These are phyloP conservation scores for Mactromeris polynyma DNA, from an alignment of 2,888 invertebrate species.

Conservation along the genomic window DNA sequence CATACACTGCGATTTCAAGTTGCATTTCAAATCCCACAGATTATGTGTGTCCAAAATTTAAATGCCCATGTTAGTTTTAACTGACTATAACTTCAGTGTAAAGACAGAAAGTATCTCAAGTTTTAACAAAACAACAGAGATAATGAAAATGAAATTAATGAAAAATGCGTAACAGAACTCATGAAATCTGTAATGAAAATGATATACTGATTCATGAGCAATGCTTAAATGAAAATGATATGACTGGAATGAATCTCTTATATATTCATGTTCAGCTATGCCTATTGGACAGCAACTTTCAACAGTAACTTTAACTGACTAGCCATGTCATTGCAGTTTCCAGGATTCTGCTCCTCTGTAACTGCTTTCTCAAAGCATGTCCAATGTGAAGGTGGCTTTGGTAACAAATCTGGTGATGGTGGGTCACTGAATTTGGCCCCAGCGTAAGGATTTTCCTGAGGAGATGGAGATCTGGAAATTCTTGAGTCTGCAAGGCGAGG, in stretches of 20 bases:
- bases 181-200: constrained; percentile 71
- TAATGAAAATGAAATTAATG: constrained; percentile 45
- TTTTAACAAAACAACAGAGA: constrained; percentile 29
- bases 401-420: constrained; percentile 92
- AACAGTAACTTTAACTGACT: constrained; percentile 85
- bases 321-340: constrained; percentile 80
- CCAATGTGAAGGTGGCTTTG: constrained; percentile 94
- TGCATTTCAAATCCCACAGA: constrained; percentile 9
- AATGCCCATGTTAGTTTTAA: constrained; percentile 50
- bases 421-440: constrained; percentile 94
- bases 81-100: constrained; percentile 45
- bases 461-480: constrained; percentile 65
- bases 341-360: constrained; percentile 38
- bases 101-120: constrained; percentile 53
- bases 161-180: constrained; percentile 68
- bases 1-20: not conserved
- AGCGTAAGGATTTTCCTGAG: constrained; percentile 88
- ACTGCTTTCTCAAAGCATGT: constrained; percentile 84
- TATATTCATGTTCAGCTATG: constrained; percentile 37
- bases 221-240: constrained; percentile 63
- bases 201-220: constrained; percentile 72
- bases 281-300: constrained; percentile 80
- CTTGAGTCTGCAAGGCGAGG: constrained; percentile 46
- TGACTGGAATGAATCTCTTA: constrained; percentile 70
- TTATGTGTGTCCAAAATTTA: not conserved